Evolutionary conservation across 2,113 vertebrate genomes (phyloP), one percentile per base, ranked within the genome.

Genomic region (Amia ocellicauda): DNA sequence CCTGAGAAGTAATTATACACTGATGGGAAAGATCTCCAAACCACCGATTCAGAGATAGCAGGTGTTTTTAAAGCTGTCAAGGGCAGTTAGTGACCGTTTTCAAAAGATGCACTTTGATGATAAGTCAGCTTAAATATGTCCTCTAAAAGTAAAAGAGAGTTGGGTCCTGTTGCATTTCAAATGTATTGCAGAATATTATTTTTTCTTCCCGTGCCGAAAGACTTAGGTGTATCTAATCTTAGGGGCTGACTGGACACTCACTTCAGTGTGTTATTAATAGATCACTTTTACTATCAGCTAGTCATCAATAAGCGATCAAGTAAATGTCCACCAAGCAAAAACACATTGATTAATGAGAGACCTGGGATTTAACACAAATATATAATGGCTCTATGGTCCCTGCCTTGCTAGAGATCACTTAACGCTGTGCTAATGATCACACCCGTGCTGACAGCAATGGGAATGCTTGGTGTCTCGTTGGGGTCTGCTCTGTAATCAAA

Each of bases 81-180:
- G 60, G 63, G n/a, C 63, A 60, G n/a, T 41, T 36, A 36, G 28
- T 31, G 40, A 56, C 26, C 4, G 62, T 31, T 53, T 67, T 69
- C 49, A 51, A 58, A 72, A 60, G 55, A 50, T 64, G 27, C 14
- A 10, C 52, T 69, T 72, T 72, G 58, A 54, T 53, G 29, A 23
- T 13, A 63, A 69, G 72, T 74, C 68, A 70, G 62, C 54, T 56
- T 51, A 51, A 69, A 67, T 27, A 51, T 60, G 57, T 27, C 50
- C 58, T 55, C 61, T 58, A 52, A 56, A 67, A 27, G n/a, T 51
- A 16, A 19, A 19, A 56, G 22, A 11, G 9, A 49, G 31, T 47
- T 43, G 27, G 22, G 47, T 52, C 40, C 51, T 58, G 45, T 24
- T 67, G 49, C 62, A 57, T n/a, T n/a, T n/a, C n/a, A 36, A 11